phyloP scores from a whole-genome alignment of 2,888 invertebrate genomes.

The Hesperia comma region DNA sequence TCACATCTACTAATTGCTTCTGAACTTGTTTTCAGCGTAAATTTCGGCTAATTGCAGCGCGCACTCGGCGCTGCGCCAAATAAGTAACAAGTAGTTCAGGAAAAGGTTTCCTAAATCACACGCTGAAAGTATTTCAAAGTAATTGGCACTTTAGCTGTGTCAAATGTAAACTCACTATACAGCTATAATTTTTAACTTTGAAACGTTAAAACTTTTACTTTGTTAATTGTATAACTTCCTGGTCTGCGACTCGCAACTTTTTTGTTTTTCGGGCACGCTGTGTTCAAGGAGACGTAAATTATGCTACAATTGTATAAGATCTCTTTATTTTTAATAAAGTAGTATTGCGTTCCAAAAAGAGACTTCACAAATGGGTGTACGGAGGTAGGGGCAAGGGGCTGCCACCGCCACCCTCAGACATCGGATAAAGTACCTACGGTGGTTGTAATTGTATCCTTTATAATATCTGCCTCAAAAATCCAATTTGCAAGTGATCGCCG shows the following conservation, averaged over 20 bases:
- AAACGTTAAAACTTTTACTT: background rate
- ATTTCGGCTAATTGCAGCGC: conserved; percentile 80
- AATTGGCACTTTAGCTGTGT: conserved; percentile 33
- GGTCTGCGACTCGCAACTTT: no score
- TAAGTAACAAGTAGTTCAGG: conserved; percentile 52
- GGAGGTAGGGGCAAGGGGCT: no score
- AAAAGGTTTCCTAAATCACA: conserved; percentile 66
- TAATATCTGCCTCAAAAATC: no score
- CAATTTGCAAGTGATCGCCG: no score
- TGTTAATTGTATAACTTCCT: background rate
- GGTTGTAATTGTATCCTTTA: no score
- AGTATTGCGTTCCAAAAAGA: no score
- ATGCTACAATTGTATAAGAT: no score
- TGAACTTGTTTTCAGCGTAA: conserved; percentile 79
- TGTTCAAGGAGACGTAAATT: no score
- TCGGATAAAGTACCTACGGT: no score
- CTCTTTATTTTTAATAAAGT: no score
- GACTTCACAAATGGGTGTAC: no score
- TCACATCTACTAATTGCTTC: conserved; percentile 80
- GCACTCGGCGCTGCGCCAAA: conserved; percentile 70
- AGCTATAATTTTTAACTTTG: conserved; percentile 5
- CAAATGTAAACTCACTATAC: conserved; percentile 7
- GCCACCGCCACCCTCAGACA: no score
- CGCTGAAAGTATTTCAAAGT: conserved; percentile 51
- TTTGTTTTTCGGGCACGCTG: background rate